A percentile compares a stretch with the other conserved stretches of the same genome.
These are phyloP conservation scores for Myopa tessellatipennis DNA, from an alignment of 2,888 invertebrate genomes.

Conservation along the genomic window DNA sequence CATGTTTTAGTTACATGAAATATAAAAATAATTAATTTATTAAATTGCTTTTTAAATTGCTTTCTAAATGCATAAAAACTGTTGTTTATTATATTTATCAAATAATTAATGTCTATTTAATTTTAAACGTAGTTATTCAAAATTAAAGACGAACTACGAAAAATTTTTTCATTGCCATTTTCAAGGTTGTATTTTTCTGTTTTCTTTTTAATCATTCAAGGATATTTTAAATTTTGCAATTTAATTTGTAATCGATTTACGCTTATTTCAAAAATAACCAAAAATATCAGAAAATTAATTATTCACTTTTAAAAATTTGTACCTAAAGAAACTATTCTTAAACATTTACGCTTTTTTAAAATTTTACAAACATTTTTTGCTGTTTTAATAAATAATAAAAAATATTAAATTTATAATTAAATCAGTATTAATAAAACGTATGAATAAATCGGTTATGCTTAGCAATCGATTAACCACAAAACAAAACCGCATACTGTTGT, in stretches of 20 bases:
- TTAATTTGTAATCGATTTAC: slow-evolving; percentile 41
- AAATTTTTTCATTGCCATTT: slow-evolving; percentile 29
- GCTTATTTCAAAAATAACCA: slow-evolving; percentile 47
- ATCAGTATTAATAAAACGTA: slow-evolving; percentile 2
- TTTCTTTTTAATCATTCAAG: background rate
- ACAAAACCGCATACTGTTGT: background rate
- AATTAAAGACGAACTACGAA: too few species aligned
- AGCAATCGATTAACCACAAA: slow-evolving; percentile 18
- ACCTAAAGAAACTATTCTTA: slow-evolving; percentile 10
- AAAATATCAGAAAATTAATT: slow-evolving; percentile 31
- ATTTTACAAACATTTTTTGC: background rate
- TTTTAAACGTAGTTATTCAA: background rate
- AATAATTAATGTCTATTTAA: background rate
- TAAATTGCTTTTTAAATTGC: slow-evolving; percentile 1
- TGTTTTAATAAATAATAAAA: too few species aligned
- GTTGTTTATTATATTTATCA: background rate
- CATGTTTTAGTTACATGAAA: too few species aligned
- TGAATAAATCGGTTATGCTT: slow-evolving; percentile 35
- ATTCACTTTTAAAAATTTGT: background rate
- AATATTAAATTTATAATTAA: slow-evolving; percentile 4
- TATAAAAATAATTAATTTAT: slow-evolving; percentile 14
- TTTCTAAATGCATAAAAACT: too few species aligned
- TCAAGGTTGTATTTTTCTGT: too few species aligned
- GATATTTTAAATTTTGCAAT: slow-evolving; percentile 36
- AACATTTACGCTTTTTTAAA: background rate